Percentiles rank a stretch among this genome's conserved stretches.
These are phyloP conservation scores for Malurus leucopterus DNA, from an alignment of 2,797 vertebrate species.

Conservation along the genomic window DNA sequence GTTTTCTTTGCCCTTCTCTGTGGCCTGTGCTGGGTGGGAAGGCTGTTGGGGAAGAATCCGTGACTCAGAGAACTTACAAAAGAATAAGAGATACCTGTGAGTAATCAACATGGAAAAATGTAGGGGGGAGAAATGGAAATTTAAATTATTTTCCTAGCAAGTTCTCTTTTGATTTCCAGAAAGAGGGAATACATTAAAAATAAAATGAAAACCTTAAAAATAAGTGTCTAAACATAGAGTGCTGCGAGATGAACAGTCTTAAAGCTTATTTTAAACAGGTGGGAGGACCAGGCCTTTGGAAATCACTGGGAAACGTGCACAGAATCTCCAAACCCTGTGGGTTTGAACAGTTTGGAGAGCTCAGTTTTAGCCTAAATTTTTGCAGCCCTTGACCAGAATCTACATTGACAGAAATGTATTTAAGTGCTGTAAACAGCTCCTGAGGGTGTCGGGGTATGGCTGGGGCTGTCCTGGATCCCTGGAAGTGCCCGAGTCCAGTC, in stretches of 20 bases:
- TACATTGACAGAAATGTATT: not conserved
- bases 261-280: not conserved
- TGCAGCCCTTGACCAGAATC: not conserved
- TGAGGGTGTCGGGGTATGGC: rapidly evolving
- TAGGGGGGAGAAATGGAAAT: rapidly evolving
- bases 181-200: not conserved
- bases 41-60: not conserved
- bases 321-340: not conserved
- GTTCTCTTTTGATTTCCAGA: not conserved
- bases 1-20: not conserved
- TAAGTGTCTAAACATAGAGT: not conserved
- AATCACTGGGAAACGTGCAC: not conserved
- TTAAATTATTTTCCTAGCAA: not conserved
- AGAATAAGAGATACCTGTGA: not conserved
- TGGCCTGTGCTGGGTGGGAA: not conserved
- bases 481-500: not conserved
- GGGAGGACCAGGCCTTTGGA: not conserved
- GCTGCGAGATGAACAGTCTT: not conserved
- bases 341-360: not conserved
- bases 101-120: not conserved
- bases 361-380: not conserved
- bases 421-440: not conserved
- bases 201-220: not conserved
- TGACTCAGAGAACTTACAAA: not conserved
- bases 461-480: not conserved